Evolutionary conservation across 2,113 vertebrate species (phyloP).

Genomic region (Sorex fumeus): DNA sequence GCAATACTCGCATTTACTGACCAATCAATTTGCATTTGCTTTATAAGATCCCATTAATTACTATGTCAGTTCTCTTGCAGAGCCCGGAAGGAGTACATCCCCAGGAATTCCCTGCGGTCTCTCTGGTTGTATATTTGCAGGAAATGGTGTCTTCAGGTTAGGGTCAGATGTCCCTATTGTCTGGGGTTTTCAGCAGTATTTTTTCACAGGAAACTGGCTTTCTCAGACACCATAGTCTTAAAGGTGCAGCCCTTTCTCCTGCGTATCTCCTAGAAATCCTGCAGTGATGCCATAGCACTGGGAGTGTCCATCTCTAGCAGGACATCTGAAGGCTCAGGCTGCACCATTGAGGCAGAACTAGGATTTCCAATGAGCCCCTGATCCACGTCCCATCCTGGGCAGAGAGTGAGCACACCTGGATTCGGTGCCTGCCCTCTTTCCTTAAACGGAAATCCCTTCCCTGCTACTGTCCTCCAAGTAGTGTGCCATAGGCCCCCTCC

Average conservation of each 20-base stretch:
- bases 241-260: background rate
- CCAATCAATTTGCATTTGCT: constrained; percentile 80
- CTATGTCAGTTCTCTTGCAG: constrained; percentile 40
- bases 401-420: background rate
- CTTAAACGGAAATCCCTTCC: background rate
- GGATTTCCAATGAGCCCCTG: background rate
- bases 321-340: background rate
- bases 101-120: background rate
- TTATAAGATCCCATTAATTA: constrained; percentile 84
- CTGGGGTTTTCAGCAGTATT: constrained; percentile 6
- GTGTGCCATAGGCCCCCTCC: too few relatives aligned
- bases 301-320: background rate
- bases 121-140: constrained; percentile 30
- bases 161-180: background rate
- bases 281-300: background rate
- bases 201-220: background rate
- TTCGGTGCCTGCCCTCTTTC: background rate
- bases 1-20: constrained; percentile 77
- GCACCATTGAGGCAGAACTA: background rate
- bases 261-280: background rate
- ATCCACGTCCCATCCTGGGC: too few relatives aligned
- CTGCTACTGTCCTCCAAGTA: background rate
- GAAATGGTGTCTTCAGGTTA: background rate
- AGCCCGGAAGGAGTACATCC: background rate
- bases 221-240: background rate